These are phyloP conservation scores for Andrena praecox DNA, from an alignment of 2,888 invertebrate genomes.

Conservation along the genomic window DNA sequence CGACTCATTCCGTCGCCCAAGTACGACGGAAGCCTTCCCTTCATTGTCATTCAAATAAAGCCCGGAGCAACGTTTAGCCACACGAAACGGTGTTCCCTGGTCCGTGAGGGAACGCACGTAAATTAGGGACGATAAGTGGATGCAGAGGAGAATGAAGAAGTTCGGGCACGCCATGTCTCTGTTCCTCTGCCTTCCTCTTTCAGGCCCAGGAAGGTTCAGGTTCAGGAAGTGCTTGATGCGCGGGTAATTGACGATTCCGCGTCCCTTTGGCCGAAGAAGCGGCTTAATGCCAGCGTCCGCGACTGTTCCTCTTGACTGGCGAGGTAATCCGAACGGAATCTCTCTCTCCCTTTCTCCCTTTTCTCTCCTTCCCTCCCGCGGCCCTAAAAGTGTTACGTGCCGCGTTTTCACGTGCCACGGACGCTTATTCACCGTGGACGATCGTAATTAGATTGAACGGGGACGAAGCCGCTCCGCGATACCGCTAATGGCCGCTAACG, in stretches of 20 bases:
- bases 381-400: slow-evolving; percentile 42
- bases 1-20: not conserved
- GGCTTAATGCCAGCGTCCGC: slow-evolving; percentile 44
- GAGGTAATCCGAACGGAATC: slow-evolving; percentile 41
- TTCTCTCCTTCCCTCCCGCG: not conserved
- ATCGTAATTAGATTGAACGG: slow-evolving; percentile 35
- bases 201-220: not conserved
- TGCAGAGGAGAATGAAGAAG: slow-evolving; percentile 59
- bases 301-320: slow-evolving; percentile 23
- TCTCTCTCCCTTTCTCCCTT: not conserved
- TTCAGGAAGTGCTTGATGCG: slow-evolving; percentile 63
- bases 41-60: slow-evolving; percentile 61
- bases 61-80: slow-evolving; percentile 51
- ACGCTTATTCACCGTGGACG: slow-evolving; percentile 25
- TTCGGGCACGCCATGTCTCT: slow-evolving; percentile 50
- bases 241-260: slow-evolving; percentile 63
- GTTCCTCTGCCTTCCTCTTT: slow-evolving; percentile 15
- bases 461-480: slow-evolving; percentile 26
- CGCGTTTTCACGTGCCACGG: slow-evolving; percentile 41
- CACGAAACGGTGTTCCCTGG: slow-evolving; percentile 45
- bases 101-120: slow-evolving; percentile 43
- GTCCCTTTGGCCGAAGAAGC: slow-evolving; percentile 34
- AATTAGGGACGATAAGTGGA: slow-evolving; percentile 68
- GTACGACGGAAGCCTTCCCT: slow-evolving; percentile 24
- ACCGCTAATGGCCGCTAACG: slow-evolving; percentile 32